These are phyloP conservation scores for Dromiciops gliroides DNA, from an alignment of 2,113 vertebrate species.

Conservation along the genomic window DNA sequence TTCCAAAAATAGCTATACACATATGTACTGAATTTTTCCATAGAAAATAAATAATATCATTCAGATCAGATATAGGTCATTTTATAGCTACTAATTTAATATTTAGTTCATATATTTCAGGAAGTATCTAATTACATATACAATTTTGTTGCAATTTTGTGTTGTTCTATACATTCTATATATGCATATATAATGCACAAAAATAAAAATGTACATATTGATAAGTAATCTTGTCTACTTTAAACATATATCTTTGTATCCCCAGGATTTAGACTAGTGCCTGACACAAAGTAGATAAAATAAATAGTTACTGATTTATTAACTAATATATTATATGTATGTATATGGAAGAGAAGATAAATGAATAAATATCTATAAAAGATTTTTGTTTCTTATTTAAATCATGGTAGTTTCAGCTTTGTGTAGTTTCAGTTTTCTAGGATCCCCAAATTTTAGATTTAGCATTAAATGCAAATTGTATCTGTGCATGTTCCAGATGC, in stretches of 20 bases:
- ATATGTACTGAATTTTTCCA: not conserved
- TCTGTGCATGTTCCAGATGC: not conserved
- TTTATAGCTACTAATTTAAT: not conserved
- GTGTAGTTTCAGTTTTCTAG: not conserved
- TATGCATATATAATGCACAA: not conserved
- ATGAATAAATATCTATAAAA: not conserved
- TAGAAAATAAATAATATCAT: not conserved
- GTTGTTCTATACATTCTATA: not conserved
- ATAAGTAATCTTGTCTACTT: not conserved
- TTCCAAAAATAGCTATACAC: not conserved
- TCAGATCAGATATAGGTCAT: not conserved
- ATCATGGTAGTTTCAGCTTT: not conserved
- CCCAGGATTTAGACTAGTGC: not conserved
- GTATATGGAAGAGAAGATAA: constrained; percentile 24
- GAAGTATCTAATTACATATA: not conserved
- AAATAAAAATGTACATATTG: not conserved
- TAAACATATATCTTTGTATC: not conserved
- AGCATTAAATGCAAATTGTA: not conserved
- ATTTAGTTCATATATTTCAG: not conserved
- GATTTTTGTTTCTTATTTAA: not conserved
- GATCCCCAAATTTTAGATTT: fast-evolving
- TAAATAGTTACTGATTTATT: not conserved
- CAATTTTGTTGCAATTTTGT: not conserved
- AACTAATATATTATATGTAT: not conserved
- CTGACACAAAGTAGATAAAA: not conserved